Evolutionary conservation across 2,888 invertebrate species (phyloP).

Genomic region (Leucophora obtusa): DNA sequence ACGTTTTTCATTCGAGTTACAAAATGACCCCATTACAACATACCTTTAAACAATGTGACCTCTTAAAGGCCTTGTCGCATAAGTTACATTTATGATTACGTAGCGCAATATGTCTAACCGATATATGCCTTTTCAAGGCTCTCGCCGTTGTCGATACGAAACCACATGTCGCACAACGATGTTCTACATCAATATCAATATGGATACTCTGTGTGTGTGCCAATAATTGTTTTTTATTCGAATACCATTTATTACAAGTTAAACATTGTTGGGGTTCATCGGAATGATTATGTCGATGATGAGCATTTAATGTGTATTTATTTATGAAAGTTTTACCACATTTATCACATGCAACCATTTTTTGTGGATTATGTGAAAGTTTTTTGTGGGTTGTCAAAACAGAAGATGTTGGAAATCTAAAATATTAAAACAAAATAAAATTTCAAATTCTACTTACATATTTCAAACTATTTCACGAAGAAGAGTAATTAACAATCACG

Average conservation of each 20-base stretch:
- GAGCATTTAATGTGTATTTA: conserved; percentile 71
- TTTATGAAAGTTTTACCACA: conserved; percentile 72
- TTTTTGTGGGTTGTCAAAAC: conserved; percentile 69
- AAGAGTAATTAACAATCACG: no score
- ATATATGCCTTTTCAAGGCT: conserved; percentile 73
- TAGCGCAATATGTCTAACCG: conserved; percentile 73
- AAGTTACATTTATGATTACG: conserved; percentile 73
- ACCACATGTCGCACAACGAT: conserved; percentile 73
- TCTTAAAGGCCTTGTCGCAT: conserved; percentile 76
- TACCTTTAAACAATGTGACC: conserved; percentile 72
- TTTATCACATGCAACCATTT: conserved; percentile 72
- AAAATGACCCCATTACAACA: no score
- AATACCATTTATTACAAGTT: conserved; percentile 74
- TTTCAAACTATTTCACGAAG: no score
- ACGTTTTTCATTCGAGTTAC: no score
- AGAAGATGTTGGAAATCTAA: neutral
- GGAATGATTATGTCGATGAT: conserved; percentile 73
- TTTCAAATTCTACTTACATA: neutral
- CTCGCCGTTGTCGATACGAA: conserved; percentile 73
- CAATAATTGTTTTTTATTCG: conserved; percentile 71
- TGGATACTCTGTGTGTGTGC: conserved; percentile 74
- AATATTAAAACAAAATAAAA: conserved; percentile 57
- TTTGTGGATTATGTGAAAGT: conserved; percentile 71
- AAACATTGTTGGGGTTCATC: conserved; percentile 72
- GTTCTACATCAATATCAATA: conserved; percentile 70